Percentiles rank a stretch among this genome's conserved stretches.
Conservation (phyloP, 2,797 vertebrate genomes). For the Syngnathus acus region DNA sequence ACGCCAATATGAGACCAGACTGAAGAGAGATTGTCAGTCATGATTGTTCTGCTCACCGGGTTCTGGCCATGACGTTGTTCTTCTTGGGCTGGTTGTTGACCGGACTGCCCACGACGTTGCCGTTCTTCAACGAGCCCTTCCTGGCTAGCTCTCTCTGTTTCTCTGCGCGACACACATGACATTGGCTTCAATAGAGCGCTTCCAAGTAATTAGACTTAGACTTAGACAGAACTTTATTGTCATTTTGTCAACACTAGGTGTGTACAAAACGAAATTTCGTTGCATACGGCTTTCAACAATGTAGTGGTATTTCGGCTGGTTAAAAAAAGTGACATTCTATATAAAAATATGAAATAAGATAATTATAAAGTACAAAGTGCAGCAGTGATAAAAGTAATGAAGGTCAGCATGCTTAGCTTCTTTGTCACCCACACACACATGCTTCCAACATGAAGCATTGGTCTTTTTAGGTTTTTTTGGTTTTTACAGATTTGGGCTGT, state of each 20-base stretch:
- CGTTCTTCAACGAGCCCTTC: slow-evolving; percentile 93
- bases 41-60: slow-evolving; percentile 71
- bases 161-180: slow-evolving; percentile 65
- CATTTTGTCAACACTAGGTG: no score
- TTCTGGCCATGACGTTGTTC: slow-evolving; percentile 96
- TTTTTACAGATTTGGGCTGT: background rate
- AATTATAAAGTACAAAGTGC: no score
- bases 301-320: no score
- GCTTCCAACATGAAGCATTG: background rate
- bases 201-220: no score
- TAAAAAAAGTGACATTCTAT: no score
- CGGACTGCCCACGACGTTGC: slow-evolving; percentile 83
- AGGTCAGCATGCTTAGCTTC: background rate
- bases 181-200: background rate
- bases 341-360: no score
- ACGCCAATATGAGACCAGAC: background rate
- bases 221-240: no score
- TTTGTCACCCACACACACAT: background rate
- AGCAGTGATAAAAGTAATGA: no score
- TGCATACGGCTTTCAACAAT: no score
- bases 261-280: no score
- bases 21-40: background rate
- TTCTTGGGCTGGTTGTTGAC: slow-evolving; percentile 99
- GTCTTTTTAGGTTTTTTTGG: background rate
- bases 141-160: slow-evolving; percentile 94